These are phyloP conservation scores for Tragulus kanchil DNA, from an alignment of 2,113 vertebrate species.

Conservation along the genomic window DNA sequence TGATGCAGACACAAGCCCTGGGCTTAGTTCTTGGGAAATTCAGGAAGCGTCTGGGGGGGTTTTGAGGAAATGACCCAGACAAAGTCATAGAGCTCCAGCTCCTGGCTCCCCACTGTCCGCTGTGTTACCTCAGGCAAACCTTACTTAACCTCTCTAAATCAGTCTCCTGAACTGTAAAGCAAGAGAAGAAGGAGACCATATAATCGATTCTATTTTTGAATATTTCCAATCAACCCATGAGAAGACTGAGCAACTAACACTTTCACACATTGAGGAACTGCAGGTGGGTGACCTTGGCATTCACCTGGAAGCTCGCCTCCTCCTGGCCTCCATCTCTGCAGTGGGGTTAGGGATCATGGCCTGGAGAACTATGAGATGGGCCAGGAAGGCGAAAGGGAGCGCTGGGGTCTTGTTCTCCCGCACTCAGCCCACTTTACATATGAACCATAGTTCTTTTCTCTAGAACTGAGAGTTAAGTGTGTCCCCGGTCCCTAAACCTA, in stretches of 20 bases:
- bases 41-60: too few species aligned
- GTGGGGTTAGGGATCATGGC: background rate
- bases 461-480: background rate
- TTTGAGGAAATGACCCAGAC: too few species aligned
- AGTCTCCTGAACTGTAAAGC: background rate
- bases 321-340: background rate
- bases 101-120: background rate
- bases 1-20: slow-evolving; percentile 80
- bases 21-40: slow-evolving; percentile 80
- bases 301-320: background rate
- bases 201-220: background rate
- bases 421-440: background rate
- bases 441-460: background rate
- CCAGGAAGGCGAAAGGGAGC: background rate
- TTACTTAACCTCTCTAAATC: background rate
- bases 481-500: background rate
- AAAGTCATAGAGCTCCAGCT: too few species aligned
- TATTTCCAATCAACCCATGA: background rate
- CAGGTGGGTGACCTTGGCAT: background rate
- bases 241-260: background rate
- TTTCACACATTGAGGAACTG: background rate
- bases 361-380: background rate
- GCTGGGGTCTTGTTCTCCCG: background rate
- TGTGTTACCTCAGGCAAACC: background rate
- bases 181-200: background rate